phyloP scores from a whole-genome alignment of 2,113 vertebrate genomes.

The Sclerurus mexicanus region DNA sequence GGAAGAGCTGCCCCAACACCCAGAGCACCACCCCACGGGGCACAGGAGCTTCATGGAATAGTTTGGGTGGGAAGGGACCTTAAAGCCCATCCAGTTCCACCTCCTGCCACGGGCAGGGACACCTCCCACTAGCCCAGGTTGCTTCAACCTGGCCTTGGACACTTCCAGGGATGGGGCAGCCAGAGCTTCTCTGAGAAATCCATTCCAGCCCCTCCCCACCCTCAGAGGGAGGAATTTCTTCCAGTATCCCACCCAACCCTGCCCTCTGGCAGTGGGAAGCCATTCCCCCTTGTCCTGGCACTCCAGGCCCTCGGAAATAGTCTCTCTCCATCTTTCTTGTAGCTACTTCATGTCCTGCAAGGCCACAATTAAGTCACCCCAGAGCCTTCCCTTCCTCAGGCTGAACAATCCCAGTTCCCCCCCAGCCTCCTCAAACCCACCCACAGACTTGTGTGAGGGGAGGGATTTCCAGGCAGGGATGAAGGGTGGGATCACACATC shows the following conservation, averaged over 20 bases:
- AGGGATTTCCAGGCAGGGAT: neutral
- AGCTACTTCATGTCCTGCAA: neutral
- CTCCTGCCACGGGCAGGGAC: neutral
- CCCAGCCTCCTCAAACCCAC: neutral
- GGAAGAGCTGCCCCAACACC: neutral
- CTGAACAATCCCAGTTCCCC: neutral
- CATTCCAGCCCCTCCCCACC: neutral
- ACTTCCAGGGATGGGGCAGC: neutral
- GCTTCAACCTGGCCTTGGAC: neutral
- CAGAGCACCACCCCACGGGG: neutral
- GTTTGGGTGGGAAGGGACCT: neutral
- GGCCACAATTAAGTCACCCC: neutral
- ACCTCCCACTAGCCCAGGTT: accelerated
- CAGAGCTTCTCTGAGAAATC: neutral
- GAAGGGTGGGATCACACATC: neutral
- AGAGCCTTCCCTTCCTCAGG: neutral
- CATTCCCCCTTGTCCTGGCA: neutral
- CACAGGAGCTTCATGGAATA: neutral
- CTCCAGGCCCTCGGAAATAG: neutral
- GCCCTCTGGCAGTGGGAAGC: neutral
- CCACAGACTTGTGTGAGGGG: neutral
- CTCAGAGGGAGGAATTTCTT: neutral
- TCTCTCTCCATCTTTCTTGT: neutral
- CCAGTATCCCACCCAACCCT: neutral
- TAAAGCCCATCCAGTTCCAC: neutral